Base-by-base conservation (phyloP, 2,888 invertebrate genomes). In the Arctia plantaginis region DNA sequence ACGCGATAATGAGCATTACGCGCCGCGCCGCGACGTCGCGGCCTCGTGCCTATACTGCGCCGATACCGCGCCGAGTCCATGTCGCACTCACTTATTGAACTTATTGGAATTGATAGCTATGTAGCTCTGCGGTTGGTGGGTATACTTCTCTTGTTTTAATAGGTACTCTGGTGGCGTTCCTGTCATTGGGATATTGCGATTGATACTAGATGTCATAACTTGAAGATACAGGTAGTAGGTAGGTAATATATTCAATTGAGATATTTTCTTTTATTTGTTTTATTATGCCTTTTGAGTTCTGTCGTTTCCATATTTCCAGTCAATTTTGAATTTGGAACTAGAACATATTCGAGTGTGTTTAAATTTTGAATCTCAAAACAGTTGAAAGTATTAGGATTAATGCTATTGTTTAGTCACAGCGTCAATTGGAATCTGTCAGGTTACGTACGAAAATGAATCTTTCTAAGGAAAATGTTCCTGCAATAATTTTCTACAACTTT, bases 1-100 rank as follows among this genome's bases (percentile, higher is more conserved):
- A 79, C 86, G 82, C 86, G 87, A 81, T 91, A 91, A 91, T 90
- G 91, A 90, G 90, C 87, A 87, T 84, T 81, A 82, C 81, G 77
- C 74, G 77, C 67, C 73, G 70, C 70, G 41, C 66, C 75, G 77
- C 69, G 35, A 13, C 59, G 27, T 59, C 69, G 39, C 66, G 73
- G 69, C 69, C 47, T 67, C 73, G 77, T 68, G 39, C 77, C 75
- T 70, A 30, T 59, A 59, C 27, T n/a, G 62, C 12, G 62, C 23
- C 62, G 70, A 35, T 76, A 30, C 68, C 77, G 47, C 74, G 12
- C 72, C 78, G 71, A 64, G 62, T 3, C 68, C 75, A 41, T 74
- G 10, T 72, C 77, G 72, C 69, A 39, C 8, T 62, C 74, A 80
- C 79, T 81, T 79, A 80, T 83, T 81, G 76, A 80, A 79, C 79